Conservation (phyloP, 2,113 vertebrate species). For the Gorsachius goisagi region DNA sequence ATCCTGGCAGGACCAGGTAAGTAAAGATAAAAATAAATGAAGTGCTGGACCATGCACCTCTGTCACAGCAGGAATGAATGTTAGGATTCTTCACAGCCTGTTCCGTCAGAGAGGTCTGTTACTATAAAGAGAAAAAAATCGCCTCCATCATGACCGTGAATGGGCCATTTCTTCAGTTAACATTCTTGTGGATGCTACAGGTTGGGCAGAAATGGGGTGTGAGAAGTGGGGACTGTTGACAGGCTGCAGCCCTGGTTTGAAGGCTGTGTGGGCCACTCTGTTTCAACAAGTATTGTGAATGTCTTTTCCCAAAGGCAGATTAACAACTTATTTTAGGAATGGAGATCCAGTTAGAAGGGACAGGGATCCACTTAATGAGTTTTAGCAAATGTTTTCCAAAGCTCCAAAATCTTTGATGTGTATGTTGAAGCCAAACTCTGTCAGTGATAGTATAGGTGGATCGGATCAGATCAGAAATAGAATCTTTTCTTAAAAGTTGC, state of each 20-base stretch:
- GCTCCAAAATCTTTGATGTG: not conserved
- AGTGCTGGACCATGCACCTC: not conserved
- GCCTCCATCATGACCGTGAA: not conserved
- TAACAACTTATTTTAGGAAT: not conserved
- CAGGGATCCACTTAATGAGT: not conserved
- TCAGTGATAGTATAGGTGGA: not conserved
- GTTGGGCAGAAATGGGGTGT: not conserved
- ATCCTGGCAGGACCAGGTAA: not conserved
- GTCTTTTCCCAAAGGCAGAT: not conserved
- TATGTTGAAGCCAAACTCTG: not conserved
- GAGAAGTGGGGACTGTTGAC: not conserved
- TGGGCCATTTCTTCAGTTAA: not conserved
- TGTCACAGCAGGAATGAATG: not conserved
- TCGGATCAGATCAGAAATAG: not conserved
- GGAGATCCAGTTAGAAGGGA: not conserved
- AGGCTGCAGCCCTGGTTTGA: not conserved
- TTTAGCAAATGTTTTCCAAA: not conserved
- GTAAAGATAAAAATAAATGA: not conserved
- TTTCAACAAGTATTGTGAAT: not conserved
- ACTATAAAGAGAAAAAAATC: not conserved
- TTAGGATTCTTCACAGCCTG: not conserved
- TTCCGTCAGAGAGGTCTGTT: not conserved
- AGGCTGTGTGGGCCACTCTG: not conserved
- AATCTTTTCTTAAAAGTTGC: not conserved
- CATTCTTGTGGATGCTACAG: not conserved